Conservation (phyloP, 2,113 vertebrate genomes). For the Podarcis cretensis region DNA sequence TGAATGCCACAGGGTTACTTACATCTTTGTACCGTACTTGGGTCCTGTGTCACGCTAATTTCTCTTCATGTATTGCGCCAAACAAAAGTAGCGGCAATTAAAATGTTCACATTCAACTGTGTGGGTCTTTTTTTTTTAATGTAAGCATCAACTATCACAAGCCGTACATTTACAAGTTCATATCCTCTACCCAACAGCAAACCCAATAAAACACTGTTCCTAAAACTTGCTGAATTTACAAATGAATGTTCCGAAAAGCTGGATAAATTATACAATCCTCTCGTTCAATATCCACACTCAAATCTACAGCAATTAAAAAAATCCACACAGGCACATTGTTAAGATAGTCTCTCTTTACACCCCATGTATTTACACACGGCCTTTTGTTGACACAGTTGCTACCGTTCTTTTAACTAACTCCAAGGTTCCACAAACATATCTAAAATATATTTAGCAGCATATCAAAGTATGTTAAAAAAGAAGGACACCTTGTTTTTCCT, state of each 20-base stretch:
- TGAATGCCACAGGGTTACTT: background rate
- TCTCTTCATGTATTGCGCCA: background rate
- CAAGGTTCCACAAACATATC: conserved; percentile 73
- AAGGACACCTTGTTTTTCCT: conserved; percentile 64
- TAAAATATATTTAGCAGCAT: conserved; percentile 85
- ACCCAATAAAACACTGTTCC: conserved; percentile 63
- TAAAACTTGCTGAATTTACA: conserved; percentile 80
- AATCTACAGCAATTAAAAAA: conserved; percentile 70
- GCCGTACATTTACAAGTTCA: conserved; percentile 80
- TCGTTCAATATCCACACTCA: conserved; percentile 70
- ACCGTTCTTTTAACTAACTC: conserved; percentile 68
- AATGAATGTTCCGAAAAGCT: conserved; percentile 77
- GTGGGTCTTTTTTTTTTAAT: conserved; percentile 67
- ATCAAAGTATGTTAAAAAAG: conserved; percentile 77
- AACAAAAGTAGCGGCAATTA: conserved; percentile 37
- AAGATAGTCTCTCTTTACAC: conserved; percentile 78
- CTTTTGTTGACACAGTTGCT: conserved; percentile 71
- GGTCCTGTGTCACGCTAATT: background rate
- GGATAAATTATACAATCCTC: conserved; percentile 76
- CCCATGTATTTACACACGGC: conserved; percentile 79
- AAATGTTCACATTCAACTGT: conserved; percentile 55
- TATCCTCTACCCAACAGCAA: conserved; percentile 50
- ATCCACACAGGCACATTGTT: conserved; percentile 75
- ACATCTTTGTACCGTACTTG: accelerated
- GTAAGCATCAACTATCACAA: conserved; percentile 68